phyloP scores from a whole-genome alignment of 1,140 invertebrate species.

The Goniozus legneri region DNA sequence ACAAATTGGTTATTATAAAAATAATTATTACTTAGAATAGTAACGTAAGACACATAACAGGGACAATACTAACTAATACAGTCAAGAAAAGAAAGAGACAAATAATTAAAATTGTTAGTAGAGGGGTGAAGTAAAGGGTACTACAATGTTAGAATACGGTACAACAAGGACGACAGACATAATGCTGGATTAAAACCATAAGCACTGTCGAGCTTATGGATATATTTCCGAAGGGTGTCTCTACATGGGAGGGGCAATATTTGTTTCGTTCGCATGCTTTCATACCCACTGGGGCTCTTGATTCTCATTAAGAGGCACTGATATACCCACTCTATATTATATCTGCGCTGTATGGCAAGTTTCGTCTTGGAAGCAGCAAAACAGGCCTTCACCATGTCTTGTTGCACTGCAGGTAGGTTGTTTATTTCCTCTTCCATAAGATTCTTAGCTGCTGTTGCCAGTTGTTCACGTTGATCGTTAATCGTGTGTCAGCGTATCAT shows the following conservation, averaged over 20 bases:
- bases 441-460: no score
- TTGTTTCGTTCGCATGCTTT: constrained; percentile 6
- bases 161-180: not conserved
- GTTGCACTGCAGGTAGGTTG: no score
- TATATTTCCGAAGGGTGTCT: not conserved
- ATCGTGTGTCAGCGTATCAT: no score
- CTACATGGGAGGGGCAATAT: constrained; percentile 1
- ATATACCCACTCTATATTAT: constrained; percentile 12
- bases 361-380: not conserved
- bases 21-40: no score
- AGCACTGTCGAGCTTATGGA: not conserved
- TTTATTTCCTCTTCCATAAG: no score
- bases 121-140: not conserved
- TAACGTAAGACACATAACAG: not conserved
- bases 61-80: not conserved
- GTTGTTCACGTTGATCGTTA: no score
- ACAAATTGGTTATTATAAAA: not conserved
- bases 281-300: constrained; percentile 6
- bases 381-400: not conserved
- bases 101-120: not conserved
- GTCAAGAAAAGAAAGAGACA: not conserved
- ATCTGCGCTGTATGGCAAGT: not conserved
- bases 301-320: constrained; percentile 15
- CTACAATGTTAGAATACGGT: not conserved
- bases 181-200: constrained; percentile 1